Percentiles rank a stretch among this genome's conserved stretches.
phyloP scores from a whole-genome alignment of 2,888 invertebrate species.

The Chrysolina americana region DNA sequence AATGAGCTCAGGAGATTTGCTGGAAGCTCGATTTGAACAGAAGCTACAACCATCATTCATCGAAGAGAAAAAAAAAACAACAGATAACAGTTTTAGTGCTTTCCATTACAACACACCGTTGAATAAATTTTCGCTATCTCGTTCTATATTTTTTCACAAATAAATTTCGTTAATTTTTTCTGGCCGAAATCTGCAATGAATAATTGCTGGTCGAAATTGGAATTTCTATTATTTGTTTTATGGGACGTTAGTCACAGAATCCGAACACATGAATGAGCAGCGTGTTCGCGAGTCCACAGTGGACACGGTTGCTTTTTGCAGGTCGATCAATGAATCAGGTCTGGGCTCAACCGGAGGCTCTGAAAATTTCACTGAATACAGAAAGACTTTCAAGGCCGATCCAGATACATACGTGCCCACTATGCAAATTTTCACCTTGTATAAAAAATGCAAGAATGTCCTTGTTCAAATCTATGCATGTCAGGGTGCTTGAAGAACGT shows the following conservation, averaged over 20 bases:
- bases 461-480: too few relatives aligned
- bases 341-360: background rate
- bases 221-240: constrained; percentile 47
- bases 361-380: too few relatives aligned
- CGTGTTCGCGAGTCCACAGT: background rate
- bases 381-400: too few relatives aligned
- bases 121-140: constrained; percentile 36
- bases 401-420: too few relatives aligned
- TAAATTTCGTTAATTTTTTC: constrained; percentile 36
- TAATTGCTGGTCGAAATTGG: constrained; percentile 42
- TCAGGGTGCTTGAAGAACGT: too few relatives aligned
- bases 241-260: constrained; percentile 40
- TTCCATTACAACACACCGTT: background rate
- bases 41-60: background rate
- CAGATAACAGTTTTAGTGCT: background rate
- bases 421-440: too few relatives aligned
- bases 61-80: background rate
- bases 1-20: too few relatives aligned
- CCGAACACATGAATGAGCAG: constrained; percentile 36
- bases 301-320: background rate
- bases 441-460: too few relatives aligned
- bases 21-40: too few relatives aligned
- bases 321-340: background rate
- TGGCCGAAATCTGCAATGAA: constrained; percentile 40
- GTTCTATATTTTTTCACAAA: constrained; percentile 37